These are phyloP conservation scores for Notodonta ziczac DNA, from an alignment of 2,888 invertebrate species.

Conservation along the genomic window DNA sequence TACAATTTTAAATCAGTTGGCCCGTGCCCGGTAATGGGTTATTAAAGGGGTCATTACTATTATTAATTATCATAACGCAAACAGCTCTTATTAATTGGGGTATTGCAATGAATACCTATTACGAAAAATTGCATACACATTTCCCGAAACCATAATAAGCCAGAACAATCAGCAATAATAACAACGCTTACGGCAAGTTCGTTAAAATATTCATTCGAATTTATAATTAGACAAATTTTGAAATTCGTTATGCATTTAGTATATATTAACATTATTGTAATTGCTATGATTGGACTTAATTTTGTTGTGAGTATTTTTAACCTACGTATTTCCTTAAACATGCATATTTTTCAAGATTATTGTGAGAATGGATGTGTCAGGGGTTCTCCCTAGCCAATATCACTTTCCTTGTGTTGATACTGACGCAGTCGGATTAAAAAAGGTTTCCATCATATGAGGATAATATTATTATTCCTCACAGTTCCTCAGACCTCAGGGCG, in stretches of 20 bases:
- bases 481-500: slow-evolving; percentile 70
- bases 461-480: slow-evolving; percentile 80
- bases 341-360: slow-evolving; percentile 8
- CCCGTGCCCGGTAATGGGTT: too few relatives aligned
- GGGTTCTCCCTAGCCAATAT: slow-evolving; percentile 35
- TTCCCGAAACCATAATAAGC: slow-evolving; percentile 16
- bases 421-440: slow-evolving; percentile 67
- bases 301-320: not conserved
- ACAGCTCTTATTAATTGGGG: too few relatives aligned
- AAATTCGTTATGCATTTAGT: not conserved
- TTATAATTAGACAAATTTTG: slow-evolving; percentile 27
- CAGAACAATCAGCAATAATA: slow-evolving; percentile 7
- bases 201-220: slow-evolving; percentile 30
- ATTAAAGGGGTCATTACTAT: too few relatives aligned
- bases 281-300: not conserved
- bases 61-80: too few relatives aligned
- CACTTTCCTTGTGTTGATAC: slow-evolving; percentile 48
- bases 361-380: slow-evolving; percentile 18
- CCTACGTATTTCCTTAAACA: not conserved
- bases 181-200: slow-evolving; percentile 8
- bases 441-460: slow-evolving; percentile 70
- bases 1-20: too few relatives aligned
- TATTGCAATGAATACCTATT: not conserved
- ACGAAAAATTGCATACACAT: not conserved
- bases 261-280: not conserved